Conservation (phyloP, 2,797 vertebrate genomes). For the Gymnoscopelus microlampas region DNA sequence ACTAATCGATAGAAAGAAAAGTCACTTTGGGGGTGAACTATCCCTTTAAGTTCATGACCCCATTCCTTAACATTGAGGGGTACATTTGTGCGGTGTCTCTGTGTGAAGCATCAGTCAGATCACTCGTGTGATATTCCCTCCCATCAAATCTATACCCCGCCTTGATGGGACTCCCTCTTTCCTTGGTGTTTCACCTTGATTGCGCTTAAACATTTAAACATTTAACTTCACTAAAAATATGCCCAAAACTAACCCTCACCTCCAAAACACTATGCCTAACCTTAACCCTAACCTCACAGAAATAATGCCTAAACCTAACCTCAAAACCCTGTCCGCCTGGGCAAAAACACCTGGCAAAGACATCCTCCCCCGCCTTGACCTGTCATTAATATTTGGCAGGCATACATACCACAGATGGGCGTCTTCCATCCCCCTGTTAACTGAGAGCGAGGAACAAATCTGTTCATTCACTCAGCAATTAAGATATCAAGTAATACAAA, state of each 20-base stretch:
- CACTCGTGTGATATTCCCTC: background rate
- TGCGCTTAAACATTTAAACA: too few species aligned
- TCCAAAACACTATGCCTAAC: too few species aligned
- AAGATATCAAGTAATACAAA: slow-evolving; percentile 46
- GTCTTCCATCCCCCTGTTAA: slow-evolving; percentile 11
- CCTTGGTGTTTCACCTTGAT: too few species aligned
- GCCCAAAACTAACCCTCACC: too few species aligned
- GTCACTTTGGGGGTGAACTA: too few species aligned
- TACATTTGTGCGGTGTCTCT: background rate
- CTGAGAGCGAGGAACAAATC: slow-evolving; percentile 33
- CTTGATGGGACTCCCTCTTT: background rate
- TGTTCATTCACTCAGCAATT: slow-evolving; percentile 45
- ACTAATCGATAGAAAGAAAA: too few species aligned
- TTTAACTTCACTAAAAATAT: too few species aligned
- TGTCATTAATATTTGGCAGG: slow-evolving; percentile 20
- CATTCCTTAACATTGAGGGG: background rate
- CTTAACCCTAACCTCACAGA: too few species aligned
- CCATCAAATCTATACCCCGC: too few species aligned
- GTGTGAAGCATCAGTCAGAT: background rate
- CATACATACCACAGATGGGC: slow-evolving; percentile 12
- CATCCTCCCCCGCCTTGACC: background rate
- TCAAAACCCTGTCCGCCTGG: too few species aligned
- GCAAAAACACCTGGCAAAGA: too few species aligned
- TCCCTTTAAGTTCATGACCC: background rate
- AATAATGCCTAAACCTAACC: too few species aligned